These are phyloP conservation scores for Galagoides demidoff DNA, from an alignment of 2,797 vertebrate species.

Conservation along the genomic window DNA sequence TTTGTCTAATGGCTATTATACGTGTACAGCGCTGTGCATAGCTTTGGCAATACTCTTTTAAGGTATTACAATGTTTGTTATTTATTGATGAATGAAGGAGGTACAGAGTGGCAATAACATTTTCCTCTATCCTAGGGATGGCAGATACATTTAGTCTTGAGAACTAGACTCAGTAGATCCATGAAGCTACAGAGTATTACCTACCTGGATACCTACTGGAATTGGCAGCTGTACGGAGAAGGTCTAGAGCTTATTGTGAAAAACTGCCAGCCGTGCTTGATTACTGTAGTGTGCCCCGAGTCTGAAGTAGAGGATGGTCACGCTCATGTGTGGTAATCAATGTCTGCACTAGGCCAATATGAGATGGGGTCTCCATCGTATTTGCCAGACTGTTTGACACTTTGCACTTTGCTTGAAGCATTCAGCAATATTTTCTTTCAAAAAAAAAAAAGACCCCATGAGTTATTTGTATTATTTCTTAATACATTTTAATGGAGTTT, in stretches of 20 bases:
- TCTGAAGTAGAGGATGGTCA: background rate
- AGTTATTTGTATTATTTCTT: constrained; percentile 5
- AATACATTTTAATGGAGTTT: background rate
- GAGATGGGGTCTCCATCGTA: background rate
- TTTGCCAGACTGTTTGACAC: background rate
- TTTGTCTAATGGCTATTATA: background rate
- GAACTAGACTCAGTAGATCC: no score
- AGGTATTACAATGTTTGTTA: background rate
- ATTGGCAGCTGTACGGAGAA: background rate
- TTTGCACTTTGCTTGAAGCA: background rate
- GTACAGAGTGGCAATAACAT: background rate
- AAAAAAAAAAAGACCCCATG: background rate
- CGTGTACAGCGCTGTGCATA: background rate
- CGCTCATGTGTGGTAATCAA: background rate
- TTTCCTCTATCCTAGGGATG: background rate
- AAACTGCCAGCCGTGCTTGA: background rate
- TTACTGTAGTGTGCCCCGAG: background rate
- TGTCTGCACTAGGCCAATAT: background rate
- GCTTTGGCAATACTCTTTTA: background rate
- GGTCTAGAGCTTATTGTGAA: background rate
- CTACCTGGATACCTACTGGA: background rate
- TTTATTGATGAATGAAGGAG: background rate
- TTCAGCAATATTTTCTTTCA: background rate
- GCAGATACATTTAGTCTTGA: background rate
- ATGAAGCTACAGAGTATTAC: background rate